Conservation (phyloP, 2,888 invertebrate genomes). For the Pomacea canaliculata region DNA sequence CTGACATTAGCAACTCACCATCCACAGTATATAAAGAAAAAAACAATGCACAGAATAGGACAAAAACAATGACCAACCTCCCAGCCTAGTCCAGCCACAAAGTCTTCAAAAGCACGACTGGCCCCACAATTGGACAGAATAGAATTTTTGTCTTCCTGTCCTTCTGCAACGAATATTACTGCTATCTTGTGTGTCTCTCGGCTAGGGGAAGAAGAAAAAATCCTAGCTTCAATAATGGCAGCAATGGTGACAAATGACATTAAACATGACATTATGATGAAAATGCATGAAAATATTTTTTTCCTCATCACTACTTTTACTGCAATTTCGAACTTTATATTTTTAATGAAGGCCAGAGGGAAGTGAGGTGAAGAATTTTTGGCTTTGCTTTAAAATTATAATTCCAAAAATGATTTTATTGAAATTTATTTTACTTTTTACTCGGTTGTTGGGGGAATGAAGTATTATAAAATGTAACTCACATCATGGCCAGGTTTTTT, state of each 20-base stretch:
- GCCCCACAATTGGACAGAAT: slow-evolving; percentile 92
- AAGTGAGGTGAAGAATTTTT: too few species aligned
- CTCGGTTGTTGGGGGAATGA: too few species aligned
- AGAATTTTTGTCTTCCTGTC: slow-evolving; percentile 96
- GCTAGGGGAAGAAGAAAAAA: slow-evolving; percentile 40
- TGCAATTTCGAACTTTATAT: too few species aligned
- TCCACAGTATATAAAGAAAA: too few species aligned
- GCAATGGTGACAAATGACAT: background rate
- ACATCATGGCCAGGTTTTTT: too few species aligned
- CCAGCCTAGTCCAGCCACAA: slow-evolving; percentile 79
- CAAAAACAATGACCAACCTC: slow-evolving; percentile 71
- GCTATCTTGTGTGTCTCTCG: slow-evolving; percentile 79
- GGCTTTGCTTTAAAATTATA: too few species aligned
- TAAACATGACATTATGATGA: background rate
- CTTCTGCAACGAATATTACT: slow-evolving; percentile 95
- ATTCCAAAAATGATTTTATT: too few species aligned
- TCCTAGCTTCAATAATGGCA: background rate
- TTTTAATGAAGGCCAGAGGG: too few species aligned
- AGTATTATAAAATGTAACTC: too few species aligned
- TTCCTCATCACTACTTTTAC: background rate
- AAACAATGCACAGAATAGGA: too few species aligned
- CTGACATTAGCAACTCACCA: too few species aligned
- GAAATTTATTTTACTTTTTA: too few species aligned
- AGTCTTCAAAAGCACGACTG: slow-evolving; percentile 90
- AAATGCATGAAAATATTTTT: background rate